Conservation (phyloP, 92 coral and sea anemone genomes). For the Paramuricea clavata region DNA sequence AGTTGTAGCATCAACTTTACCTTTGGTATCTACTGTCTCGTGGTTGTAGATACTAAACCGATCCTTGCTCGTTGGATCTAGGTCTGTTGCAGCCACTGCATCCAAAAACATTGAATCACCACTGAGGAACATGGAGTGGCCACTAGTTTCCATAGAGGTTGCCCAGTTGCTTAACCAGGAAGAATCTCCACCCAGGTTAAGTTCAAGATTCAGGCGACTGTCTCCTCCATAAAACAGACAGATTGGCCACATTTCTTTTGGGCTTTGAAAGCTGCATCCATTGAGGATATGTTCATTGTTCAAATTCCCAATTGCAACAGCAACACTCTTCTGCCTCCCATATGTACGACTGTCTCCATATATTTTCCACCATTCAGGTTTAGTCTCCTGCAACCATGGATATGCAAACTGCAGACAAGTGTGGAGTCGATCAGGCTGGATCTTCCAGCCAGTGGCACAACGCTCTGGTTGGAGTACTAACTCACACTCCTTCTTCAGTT, state of each 20-base stretch:
- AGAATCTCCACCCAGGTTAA: conserved; percentile 38
- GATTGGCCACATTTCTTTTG: conserved; percentile 50
- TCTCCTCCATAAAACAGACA: conserved; percentile 46
- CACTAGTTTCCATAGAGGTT: conserved; percentile 30
- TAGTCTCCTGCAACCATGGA: conserved; percentile 53
- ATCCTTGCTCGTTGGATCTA: conserved; percentile 24
- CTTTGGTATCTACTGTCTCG: conserved; percentile 32
- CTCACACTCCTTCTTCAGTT: conserved; percentile 32
- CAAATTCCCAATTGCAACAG: conserved; percentile 20
- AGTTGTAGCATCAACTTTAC: conserved; percentile 3
- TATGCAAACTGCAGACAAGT: conserved; percentile 45
- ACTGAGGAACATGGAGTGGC: conserved; percentile 13
- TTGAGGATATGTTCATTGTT: conserved; percentile 43
- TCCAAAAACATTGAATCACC: conserved; percentile 36
- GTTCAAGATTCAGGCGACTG: conserved; percentile 51
- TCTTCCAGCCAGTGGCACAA: conserved; percentile 60
- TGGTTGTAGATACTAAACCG: conserved; percentile 14
- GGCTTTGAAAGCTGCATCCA: conserved; percentile 44
- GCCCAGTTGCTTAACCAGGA: conserved; percentile 36
- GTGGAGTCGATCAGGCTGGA: conserved; percentile 41
- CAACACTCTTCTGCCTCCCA: conserved; percentile 43
- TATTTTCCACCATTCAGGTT: conserved; percentile 5
- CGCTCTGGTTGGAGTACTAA: conserved; percentile 30
- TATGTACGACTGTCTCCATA: conserved; percentile 47
- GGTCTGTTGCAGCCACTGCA: conserved; percentile 21